Base-by-base conservation (phyloP, 1,140 invertebrate species). In the Araneus ventricosus region DNA sequence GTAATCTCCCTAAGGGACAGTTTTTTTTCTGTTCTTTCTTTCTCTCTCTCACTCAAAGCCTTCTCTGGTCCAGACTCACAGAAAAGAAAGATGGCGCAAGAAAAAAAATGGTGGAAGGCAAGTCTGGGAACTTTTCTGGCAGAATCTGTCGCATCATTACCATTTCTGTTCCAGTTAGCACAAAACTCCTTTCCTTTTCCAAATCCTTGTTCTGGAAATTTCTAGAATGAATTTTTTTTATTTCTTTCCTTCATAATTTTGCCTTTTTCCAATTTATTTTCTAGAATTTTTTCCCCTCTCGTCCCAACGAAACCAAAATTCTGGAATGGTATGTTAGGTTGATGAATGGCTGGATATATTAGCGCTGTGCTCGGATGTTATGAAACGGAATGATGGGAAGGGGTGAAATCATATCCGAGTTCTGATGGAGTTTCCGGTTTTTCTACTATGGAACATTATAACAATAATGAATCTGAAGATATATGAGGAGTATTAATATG, bases 121-220 rank as follows among this genome's bases (percentile, higher is more conserved):
- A 17, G 30, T 75, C 90, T 67, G 5, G 39, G 82, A 92, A 75
- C 59, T 84, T 82, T 91, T 30, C 39, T 59, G 82, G 24, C 39
- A 59, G 63, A 75, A 92, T 45, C 52, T 85, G 90, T 86, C 82
- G 80, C 90, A 57, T 91, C 90, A 92, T 92, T 92, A 92, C 90
- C 90, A 92, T 92, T 92, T 92, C 90, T 92, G 90, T 92, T 41
- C 61, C 90, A 92, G 82, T 92, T 92, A 92, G 41, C 90, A 92
- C 90, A 52, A 61, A 63, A 63, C 30, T 34, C 52, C 34, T 91
- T 82, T 52, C 45, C 45, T 52, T 52, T 52, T 52, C 45, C 5
- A 30, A 34, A 41, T 59, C 45, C 86, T 86, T 86, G 61, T 88
- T 70, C 86, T 88, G 61, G 24, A 70, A 88, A 37, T 67, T 88